A percentile compares a stretch with the other conserved stretches of the same genome.
Evolutionary conservation across 2,888 invertebrate genomes (phyloP).

Genomic region (Cephus spinipes): DNA sequence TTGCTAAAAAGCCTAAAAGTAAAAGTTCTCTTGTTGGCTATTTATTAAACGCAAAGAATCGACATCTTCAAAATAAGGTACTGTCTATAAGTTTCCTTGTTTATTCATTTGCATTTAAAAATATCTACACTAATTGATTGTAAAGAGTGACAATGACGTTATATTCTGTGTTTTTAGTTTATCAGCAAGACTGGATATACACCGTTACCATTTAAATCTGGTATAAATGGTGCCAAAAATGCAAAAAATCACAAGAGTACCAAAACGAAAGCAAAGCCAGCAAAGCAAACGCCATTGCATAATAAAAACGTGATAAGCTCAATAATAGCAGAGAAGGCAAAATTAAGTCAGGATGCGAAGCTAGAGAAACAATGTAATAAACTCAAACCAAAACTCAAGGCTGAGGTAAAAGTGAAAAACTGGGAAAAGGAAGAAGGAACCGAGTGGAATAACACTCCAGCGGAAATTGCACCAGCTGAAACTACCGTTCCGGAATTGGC

Average conservation of each 20-base stretch:
- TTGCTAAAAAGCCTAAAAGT: slow-evolving; percentile 83
- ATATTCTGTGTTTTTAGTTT: slow-evolving; percentile 36
- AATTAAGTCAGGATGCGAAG: slow-evolving; percentile 55
- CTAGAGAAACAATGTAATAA: slow-evolving; percentile 68
- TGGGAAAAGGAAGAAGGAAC: slow-evolving; percentile 72
- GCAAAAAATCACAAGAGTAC: slow-evolving; percentile 46
- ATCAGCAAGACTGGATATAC: slow-evolving; percentile 48
- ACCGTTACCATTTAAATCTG: slow-evolving; percentile 53
- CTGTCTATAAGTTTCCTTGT: neutral
- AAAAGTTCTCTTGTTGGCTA: slow-evolving; percentile 76
- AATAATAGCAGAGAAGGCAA: slow-evolving; percentile 61
- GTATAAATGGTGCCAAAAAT: slow-evolving; percentile 40
- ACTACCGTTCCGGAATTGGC: neutral
- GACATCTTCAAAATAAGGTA: slow-evolving; percentile 68
- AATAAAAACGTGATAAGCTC: slow-evolving; percentile 61
- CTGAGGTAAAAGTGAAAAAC: slow-evolving; percentile 76
- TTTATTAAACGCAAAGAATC: slow-evolving; percentile 74
- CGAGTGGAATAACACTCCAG: slow-evolving; percentile 40
- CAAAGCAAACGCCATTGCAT: slow-evolving; percentile 58
- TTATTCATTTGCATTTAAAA: neutral
- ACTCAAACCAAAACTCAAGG: slow-evolving; percentile 79
- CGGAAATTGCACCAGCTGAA: slow-evolving; percentile 19
- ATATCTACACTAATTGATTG: neutral
- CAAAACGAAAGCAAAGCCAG: slow-evolving; percentile 54
- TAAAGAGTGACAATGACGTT: neutral